Base-by-base conservation (phyloP, 1,140 invertebrate species). In the Megalopta genalis region DNA sequence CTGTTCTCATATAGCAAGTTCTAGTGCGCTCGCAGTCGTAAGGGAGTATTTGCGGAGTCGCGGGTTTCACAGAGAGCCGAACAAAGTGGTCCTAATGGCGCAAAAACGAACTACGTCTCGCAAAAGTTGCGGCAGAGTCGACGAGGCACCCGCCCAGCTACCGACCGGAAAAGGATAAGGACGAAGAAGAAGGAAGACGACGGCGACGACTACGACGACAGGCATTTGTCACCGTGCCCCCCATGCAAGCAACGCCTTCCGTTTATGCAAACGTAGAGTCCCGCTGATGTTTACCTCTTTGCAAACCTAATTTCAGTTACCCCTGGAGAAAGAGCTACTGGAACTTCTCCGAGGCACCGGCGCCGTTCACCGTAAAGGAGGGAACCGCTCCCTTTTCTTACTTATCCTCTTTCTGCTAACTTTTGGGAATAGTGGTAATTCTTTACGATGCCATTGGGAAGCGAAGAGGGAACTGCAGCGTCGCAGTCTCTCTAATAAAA, bases 241-340 rank as follows among this genome's bases (percentile, higher is more conserved):
- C 82, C 86, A 81, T 87, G 85, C 86, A 81, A 89, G 88, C 87
- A 88, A 90, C 89, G 88, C 90, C 89, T 90, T 89, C 89, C 90
- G 86, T 91, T 91, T 91, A 91, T 91, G 89, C 89, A 91, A 91
- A 91, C 91, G 85, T 88, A 91, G 85, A 89, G 88, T 84, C 84
- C 84, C 79, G 87, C 84, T 90, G 90, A 92, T 92, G 90, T 91
- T 91, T 91, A 91, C 90, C 89, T 91, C 88, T 92, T 91, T 91
- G 90, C 90, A 91, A 92, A 92, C 89, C 90, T 91, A 92, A 92
- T 90, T 90, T 90, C 84, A 86, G 88, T 85, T 89, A 84, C 84
- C 86, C 84, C 79, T 74, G 84, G 73, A 80, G 84, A 75, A 87
- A 88, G 83, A 90, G 84, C 77, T 81, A 77, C 85, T 70, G 85